phyloP scores from a whole-genome alignment of 2,113 vertebrate species.

The Aegithalos caudatus region DNA sequence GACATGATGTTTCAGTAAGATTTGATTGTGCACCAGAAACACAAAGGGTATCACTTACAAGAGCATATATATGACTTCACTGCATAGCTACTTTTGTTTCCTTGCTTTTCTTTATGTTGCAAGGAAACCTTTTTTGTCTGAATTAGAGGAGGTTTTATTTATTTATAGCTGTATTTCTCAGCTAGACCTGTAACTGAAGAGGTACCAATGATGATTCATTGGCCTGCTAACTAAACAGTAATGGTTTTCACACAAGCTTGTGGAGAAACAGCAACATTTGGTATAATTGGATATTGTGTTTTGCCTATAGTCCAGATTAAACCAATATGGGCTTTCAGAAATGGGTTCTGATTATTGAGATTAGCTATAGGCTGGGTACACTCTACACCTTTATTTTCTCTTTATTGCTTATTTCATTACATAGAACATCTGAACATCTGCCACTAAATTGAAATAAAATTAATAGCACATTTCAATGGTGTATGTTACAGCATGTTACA shows the following conservation, averaged over 20 bases:
- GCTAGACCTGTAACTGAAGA: background rate
- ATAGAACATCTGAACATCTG: background rate
- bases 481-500: background rate
- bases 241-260: background rate
- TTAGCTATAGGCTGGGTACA: background rate
- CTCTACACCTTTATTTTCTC: background rate
- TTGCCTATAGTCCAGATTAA: background rate
- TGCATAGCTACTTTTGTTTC: background rate
- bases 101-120: background rate
- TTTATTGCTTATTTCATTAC: background rate
- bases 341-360: background rate
- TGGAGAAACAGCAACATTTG: background rate
- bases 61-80: background rate
- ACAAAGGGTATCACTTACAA: background rate
- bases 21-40: background rate
- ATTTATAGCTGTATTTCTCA: background rate
- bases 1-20: background rate
- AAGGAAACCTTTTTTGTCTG: background rate
- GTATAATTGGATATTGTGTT: background rate
- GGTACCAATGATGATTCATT: background rate
- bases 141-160: background rate
- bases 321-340: background rate
- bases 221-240: background rate
- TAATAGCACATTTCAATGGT: background rate
- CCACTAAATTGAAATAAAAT: background rate